These are phyloP conservation scores for Heteromurus nitidus DNA, from an alignment of 2,888 invertebrate genomes.

Conservation along the genomic window DNA sequence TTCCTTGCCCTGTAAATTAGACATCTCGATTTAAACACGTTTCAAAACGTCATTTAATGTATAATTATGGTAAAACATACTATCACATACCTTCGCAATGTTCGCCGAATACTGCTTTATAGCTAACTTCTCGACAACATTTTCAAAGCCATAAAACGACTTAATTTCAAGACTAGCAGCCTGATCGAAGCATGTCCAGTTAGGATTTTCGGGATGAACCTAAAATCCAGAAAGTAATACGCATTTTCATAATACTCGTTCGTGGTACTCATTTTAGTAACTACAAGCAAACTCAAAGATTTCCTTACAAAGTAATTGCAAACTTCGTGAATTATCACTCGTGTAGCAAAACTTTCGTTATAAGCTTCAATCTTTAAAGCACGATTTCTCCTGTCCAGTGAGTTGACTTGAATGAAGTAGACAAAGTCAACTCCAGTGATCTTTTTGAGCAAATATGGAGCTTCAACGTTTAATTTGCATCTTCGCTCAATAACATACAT, in stretches of 20 bases:
- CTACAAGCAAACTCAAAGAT: background rate
- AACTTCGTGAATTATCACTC: conserved; percentile 90
- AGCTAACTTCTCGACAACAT: conserved; percentile 94
- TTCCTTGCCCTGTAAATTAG: conserved; percentile 90
- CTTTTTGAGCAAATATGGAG: conserved; percentile 95
- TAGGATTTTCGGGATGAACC: conserved; percentile 94
- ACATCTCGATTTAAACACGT: too few species aligned
- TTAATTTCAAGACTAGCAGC: conserved; percentile 93
- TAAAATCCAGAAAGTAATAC: conserved; percentile 75
- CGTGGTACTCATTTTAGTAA: too few species aligned
- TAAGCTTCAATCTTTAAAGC: conserved; percentile 91
- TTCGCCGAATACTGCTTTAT: conserved; percentile 96
- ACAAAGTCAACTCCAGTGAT: conserved; percentile 94
- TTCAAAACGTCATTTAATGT: too few species aligned
- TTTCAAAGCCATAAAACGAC: conserved; percentile 96
- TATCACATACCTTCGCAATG: conserved; percentile 81
- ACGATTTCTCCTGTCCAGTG: conserved; percentile 85
- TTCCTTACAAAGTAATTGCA: conserved; percentile 89
- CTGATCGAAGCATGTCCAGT: conserved; percentile 98
- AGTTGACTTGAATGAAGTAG: conserved; percentile 93
- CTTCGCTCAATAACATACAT: conserved; percentile 87
- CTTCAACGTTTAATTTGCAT: conserved; percentile 93
- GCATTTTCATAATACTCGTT: too few species aligned
- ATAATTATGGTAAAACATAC: conserved; percentile 13
- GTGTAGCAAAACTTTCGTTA: conserved; percentile 91